Conservation (phyloP, 1,140 invertebrate species). For the Conus ventricosus region DNA sequence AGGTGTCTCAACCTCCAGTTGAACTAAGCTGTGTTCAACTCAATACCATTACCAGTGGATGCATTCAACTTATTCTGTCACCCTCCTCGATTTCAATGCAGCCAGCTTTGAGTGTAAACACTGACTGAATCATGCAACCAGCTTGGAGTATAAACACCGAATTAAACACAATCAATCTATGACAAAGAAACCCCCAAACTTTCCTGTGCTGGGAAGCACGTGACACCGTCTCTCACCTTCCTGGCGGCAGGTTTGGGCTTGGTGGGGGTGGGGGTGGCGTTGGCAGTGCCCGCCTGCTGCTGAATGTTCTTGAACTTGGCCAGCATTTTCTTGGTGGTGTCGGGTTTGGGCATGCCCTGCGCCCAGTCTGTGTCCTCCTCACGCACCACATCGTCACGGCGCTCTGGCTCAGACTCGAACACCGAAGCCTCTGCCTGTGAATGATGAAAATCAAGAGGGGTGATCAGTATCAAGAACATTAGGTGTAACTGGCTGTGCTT, state of each 20-base stretch:
- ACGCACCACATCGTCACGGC: constrained; percentile 51
- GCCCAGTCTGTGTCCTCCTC: constrained; percentile 64
- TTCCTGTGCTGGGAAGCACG: no score
- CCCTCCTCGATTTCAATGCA: no score
- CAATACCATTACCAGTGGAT: no score
- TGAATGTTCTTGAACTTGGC: constrained; percentile 66
- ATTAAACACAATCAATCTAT: no score
- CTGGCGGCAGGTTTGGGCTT: constrained; percentile 52
- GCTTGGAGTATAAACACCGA: no score
- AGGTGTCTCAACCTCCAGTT: no score
- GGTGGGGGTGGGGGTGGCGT: constrained; percentile 53
- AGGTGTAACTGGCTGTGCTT: not conserved
- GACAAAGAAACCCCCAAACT: no score
- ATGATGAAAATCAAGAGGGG: not conserved
- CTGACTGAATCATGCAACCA: no score
- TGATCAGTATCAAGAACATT: not conserved
- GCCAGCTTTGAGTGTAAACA: no score
- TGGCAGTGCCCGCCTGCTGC: constrained; percentile 53
- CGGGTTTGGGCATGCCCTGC: constrained; percentile 61
- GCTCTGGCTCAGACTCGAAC: constrained; percentile 63
- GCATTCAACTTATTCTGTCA: no score
- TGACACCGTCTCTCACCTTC: constrained; percentile 46
- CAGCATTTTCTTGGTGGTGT: constrained; percentile 65
- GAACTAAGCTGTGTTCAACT: no score
- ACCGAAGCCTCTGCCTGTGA: constrained; percentile 44